Conservation (phyloP, 64 coral and sea anemone species). For the Stylophora pistillata region DNA sequence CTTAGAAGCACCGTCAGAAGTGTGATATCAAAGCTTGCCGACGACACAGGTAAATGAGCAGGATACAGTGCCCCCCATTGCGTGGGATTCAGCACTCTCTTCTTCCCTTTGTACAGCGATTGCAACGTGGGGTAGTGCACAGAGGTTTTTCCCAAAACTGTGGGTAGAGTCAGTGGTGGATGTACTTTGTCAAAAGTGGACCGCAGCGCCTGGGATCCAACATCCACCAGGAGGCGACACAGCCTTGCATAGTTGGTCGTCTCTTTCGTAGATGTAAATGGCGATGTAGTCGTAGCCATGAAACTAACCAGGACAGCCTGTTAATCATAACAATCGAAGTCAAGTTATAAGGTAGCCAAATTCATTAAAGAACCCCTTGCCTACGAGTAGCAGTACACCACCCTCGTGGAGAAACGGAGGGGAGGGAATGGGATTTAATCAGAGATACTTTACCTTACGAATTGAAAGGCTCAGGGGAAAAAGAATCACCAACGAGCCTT, state of each 20-base stretch:
- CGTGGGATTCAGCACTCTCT: not conserved
- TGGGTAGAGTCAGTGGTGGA: not conserved
- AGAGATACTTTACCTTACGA: no score
- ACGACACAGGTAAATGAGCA: not conserved
- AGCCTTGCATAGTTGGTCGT: constrained; percentile 24
- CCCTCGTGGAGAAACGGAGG: no score
- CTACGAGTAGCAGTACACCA: no score
- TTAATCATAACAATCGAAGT: no score
- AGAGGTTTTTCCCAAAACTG: not conserved
- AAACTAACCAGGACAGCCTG: no score
- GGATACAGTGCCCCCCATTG: constrained; percentile 1
- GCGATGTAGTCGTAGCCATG: not conserved
- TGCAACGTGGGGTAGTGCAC: not conserved
- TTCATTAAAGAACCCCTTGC: no score
- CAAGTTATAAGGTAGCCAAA: no score
- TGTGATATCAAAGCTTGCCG: not conserved
- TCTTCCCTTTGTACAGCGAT: not conserved
- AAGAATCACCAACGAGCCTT: no score
- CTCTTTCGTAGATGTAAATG: not conserved
- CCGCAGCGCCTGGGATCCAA: not conserved
- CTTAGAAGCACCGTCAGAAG: not conserved
- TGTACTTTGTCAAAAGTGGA: not conserved
- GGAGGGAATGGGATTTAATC: no score
- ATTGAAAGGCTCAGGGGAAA: no score
- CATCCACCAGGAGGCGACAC: constrained; percentile 11